Evolutionary conservation across 1,140 invertebrate genomes (phyloP).

Genomic region (Hermatobates lingyangjiaoensis): DNA sequence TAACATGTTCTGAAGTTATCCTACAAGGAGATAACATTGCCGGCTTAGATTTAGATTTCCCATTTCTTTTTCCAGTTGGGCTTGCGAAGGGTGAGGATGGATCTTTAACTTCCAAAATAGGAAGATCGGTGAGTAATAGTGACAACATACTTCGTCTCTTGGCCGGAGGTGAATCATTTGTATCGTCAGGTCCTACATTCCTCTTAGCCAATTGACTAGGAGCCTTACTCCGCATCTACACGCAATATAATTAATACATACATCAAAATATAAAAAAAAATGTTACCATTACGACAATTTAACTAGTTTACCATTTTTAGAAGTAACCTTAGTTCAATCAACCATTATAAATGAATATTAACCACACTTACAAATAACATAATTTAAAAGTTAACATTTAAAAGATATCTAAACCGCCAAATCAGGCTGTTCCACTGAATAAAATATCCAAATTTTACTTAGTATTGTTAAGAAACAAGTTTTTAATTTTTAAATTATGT

Average conservation of each 20-base stretch:
- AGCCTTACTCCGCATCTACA: conserved; percentile 29
- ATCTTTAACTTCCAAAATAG: conserved; percentile 11
- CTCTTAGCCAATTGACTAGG: conserved; percentile 35
- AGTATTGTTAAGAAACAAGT: too few relatives aligned
- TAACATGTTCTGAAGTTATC: conserved; percentile 4
- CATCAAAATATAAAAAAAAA: not conserved
- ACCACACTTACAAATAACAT: too few relatives aligned
- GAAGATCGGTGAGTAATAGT: conserved; percentile 15
- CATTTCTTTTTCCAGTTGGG: conserved; percentile 21
- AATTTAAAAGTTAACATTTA: not conserved
- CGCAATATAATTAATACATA: conserved; percentile 4
- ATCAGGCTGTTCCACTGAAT: too few relatives aligned
- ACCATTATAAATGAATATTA: too few relatives aligned
- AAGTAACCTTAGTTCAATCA: not conserved
- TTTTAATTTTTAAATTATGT: too few relatives aligned
- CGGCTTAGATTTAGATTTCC: conserved; percentile 23
- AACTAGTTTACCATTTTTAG: not conserved
- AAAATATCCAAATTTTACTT: too few relatives aligned
- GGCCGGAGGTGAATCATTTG: conserved; percentile 15
- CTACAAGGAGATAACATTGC: not conserved
- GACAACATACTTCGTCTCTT: conserved; percentile 10
- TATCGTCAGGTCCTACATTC: conserved; percentile 21
- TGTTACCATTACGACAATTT: too few relatives aligned
- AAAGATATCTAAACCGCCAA: not conserved
- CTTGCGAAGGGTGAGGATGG: conserved; percentile 18